Conservation (phyloP, 2,113 vertebrate genomes). For the Mungos mungo region DNA sequence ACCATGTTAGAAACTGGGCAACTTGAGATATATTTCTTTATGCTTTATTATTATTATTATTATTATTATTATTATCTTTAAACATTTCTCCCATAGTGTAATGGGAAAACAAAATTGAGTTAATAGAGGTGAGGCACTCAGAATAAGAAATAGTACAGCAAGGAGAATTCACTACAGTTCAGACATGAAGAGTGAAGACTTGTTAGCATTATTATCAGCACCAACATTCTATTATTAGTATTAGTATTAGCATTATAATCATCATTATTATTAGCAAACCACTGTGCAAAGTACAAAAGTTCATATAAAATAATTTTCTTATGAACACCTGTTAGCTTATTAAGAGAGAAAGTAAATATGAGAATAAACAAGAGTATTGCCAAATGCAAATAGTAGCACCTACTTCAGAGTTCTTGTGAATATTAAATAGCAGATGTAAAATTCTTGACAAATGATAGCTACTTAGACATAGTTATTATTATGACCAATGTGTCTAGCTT, state of each 20-base stretch:
- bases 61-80: neutral
- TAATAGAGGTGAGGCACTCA: neutral
- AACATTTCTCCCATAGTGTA: neutral
- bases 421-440: neutral
- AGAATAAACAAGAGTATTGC: neutral
- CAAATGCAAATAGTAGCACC: neutral
- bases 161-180: neutral
- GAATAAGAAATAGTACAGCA: neutral
- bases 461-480: neutral
- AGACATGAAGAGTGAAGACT: fast-evolving
- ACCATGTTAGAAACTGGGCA: neutral
- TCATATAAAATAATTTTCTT: neutral
- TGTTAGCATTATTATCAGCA: neutral
- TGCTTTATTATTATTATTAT: neutral
- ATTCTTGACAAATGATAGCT: neutral
- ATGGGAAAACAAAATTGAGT: neutral
- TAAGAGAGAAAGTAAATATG: neutral
- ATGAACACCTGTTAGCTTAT: neutral
- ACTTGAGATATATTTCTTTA: neutral
- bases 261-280: neutral
- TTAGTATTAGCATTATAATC: neutral
- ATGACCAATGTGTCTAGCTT: neutral
- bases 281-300: neutral
- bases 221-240: neutral
- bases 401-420: neutral